phyloP scores from a whole-genome alignment of 1,140 invertebrate genomes.

The Drosophila kikkawai region DNA sequence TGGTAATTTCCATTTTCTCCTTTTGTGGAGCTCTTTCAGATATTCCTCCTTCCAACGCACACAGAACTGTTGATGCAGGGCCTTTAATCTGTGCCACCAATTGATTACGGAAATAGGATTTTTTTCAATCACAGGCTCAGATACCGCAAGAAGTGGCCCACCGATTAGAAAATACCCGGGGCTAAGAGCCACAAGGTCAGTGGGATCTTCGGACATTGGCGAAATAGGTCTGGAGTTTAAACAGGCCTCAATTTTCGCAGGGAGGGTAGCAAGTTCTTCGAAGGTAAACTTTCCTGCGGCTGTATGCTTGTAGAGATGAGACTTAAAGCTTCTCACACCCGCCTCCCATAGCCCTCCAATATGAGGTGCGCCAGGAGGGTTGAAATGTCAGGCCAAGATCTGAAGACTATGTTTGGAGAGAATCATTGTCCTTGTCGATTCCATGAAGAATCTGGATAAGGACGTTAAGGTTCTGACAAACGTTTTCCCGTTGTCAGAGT shows the following conservation, averaged over 20 bases:
- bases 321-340: too few relatives aligned
- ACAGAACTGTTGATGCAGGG: background rate
- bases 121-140: background rate
- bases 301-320: too few relatives aligned
- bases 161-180: background rate
- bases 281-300: too few relatives aligned
- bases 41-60: background rate
- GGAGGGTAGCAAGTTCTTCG: too few relatives aligned
- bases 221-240: background rate
- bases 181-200: background rate
- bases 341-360: too few relatives aligned
- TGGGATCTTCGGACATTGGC: background rate
- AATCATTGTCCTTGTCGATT: too few relatives aligned
- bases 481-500: slow-evolving; percentile 45
- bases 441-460: background rate
- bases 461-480: slow-evolving; percentile 20
- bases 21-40: slow-evolving; percentile 4
- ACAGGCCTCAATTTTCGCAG: background rate
- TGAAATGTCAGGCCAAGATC: too few relatives aligned
- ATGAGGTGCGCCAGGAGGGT: too few relatives aligned
- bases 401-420: too few relatives aligned
- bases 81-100: background rate
- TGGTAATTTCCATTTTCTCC: background rate
- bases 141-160: background rate
- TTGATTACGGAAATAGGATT: background rate